Percentiles rank a stretch among this genome's conserved stretches.
These are phyloP conservation scores for Perodicticus potto DNA, from an alignment of 2,797 vertebrate genomes.

Conservation along the genomic window DNA sequence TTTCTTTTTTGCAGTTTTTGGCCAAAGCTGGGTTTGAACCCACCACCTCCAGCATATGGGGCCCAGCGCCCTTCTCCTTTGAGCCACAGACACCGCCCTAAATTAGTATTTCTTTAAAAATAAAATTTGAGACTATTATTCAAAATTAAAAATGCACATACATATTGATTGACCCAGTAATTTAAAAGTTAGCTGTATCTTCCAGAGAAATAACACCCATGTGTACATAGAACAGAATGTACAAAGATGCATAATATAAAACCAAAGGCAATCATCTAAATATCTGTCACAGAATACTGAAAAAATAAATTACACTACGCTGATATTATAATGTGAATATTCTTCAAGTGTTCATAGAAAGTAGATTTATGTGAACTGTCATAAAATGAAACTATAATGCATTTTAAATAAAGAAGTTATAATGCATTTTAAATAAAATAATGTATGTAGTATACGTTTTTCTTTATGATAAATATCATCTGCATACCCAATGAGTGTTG, in stretches of 20 bases:
- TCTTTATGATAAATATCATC: neutral
- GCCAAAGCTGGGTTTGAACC: too few species aligned
- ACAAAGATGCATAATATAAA: constrained; percentile 1
- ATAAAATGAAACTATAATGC: neutral
- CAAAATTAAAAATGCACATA: neutral
- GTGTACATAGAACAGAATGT: neutral
- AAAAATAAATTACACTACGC: neutral
- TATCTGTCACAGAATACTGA: neutral
- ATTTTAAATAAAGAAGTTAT: neutral
- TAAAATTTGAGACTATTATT: neutral
- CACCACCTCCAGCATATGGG: too few species aligned
- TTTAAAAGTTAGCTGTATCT: neutral
- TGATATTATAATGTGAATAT: neutral
- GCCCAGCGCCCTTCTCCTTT: too few species aligned
- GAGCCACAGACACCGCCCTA: neutral
- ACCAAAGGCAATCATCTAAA: neutral
- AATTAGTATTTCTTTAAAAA: neutral
- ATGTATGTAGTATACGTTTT: neutral
- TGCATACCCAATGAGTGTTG: neutral
- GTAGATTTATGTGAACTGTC: neutral
- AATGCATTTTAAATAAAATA: neutral
- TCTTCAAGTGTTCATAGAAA: neutral
- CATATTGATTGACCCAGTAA: neutral
- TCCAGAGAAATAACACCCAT: neutral
- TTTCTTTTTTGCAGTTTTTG: too few species aligned